Percentiles rank a stretch among this genome's conserved stretches.
Evolutionary conservation across 2,888 invertebrate genomes (phyloP).

Genomic region (Dascillus cervinus): DNA sequence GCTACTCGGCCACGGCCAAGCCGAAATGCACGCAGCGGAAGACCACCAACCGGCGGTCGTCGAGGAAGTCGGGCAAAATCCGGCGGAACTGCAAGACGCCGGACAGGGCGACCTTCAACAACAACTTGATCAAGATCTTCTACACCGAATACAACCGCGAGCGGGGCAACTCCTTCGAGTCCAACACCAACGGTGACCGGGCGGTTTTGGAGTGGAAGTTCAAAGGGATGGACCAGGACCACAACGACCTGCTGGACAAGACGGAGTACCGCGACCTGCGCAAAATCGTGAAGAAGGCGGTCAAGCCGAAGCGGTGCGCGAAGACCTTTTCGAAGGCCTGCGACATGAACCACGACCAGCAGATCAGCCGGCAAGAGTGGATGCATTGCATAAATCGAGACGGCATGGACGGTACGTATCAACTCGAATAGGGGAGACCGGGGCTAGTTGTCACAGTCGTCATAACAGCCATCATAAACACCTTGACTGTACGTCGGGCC

Average conservation of each 20-base stretch:
- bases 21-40: conserved; percentile 56
- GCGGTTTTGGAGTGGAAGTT: conserved; percentile 87
- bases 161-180: conserved; percentile 23
- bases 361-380: conserved; percentile 79
- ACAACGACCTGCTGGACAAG: conserved; percentile 68
- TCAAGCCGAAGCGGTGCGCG: conserved; percentile 84
- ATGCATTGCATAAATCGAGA: conserved; percentile 73
- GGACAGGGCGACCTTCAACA: conserved; percentile 75
- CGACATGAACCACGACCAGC: conserved; percentile 74
- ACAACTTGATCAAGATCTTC: conserved; percentile 77
- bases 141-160: conserved; percentile 65
- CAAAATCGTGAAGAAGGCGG: conserved; percentile 77
- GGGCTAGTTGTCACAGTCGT: too few relatives aligned
- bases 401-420: conserved; percentile 74
- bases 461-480: too few relatives aligned
- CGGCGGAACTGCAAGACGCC: conserved; percentile 54
- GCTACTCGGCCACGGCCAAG: conserved; percentile 48
- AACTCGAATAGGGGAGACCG: too few relatives aligned
- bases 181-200: conserved; percentile 38
- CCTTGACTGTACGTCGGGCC: too few relatives aligned
- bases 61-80: conserved; percentile 31
- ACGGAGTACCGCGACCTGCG: conserved; percentile 76
- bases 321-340: conserved; percentile 82
- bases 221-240: conserved; percentile 69
- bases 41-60: conserved; percentile 48